These are phyloP conservation scores for Lutjanus argentimaculatus DNA, from an alignment of 2,797 vertebrate species.

Conservation along the genomic window DNA sequence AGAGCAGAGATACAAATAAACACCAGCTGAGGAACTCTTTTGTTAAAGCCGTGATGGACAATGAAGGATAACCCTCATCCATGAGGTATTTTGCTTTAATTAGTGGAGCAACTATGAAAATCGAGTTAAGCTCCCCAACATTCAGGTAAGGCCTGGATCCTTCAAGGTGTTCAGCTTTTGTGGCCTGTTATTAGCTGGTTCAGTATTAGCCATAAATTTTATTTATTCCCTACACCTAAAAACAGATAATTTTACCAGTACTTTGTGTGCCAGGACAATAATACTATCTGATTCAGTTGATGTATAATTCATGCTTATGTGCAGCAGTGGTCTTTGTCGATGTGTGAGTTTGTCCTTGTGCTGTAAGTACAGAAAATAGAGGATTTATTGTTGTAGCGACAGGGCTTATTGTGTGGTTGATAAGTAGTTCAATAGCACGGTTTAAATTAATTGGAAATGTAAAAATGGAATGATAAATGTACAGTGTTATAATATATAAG, in stretches of 20 bases:
- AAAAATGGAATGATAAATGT: neutral
- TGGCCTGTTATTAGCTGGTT: neutral
- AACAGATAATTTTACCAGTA: neutral
- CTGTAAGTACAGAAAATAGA: neutral
- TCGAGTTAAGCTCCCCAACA: neutral
- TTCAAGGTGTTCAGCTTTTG: neutral
- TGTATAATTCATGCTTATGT: neutral
- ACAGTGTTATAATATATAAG: neutral
- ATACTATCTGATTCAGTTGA: neutral
- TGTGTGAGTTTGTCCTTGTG: slow-evolving; percentile 12
- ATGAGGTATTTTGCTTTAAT: neutral
- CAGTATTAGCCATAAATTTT: neutral
- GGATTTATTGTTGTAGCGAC: neutral
- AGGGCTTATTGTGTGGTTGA: neutral
- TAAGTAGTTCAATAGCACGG: neutral
- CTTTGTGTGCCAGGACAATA: neutral
- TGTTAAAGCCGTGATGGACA: neutral
- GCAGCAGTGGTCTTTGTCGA: neutral
- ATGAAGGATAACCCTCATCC: neutral
- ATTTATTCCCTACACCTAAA: neutral
- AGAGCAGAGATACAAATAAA: neutral
- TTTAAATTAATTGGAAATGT: slow-evolving; percentile 2
- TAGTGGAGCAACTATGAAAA: no score
- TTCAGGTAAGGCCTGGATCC: neutral
- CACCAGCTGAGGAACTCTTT: neutral